Evolutionary conservation across 2,888 invertebrate species (phyloP), one percentile per base, ranked within the genome.

Genomic region (Diarsia rubi): DNA sequence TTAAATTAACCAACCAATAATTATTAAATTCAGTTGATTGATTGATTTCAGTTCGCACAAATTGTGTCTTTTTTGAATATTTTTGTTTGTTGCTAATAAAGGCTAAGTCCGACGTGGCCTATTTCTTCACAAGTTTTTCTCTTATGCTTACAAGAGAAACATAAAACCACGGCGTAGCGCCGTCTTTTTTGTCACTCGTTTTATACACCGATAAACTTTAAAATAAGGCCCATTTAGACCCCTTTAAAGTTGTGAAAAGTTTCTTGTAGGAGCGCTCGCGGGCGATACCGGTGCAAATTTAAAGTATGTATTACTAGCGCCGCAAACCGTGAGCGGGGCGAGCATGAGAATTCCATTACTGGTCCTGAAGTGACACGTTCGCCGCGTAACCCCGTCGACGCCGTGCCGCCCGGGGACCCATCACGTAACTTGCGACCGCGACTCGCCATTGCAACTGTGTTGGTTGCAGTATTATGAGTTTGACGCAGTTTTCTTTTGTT

Each of bases 331-430:
- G 92, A 93, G 91, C 90, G 92, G 82, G 87, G 91, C 90, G 94
- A 96, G 96, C 96, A 96, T 93, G 95, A 94, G 94, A 95, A 95
- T 94, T 95, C 95, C 96, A 96, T 96, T 96, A 96, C 93, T 92
- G 94, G 88, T 91, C 90, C 91, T 91, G 91, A 90, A 92, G 92
- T 92, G 93, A 94, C 93, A 92, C 92, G 93, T 89, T 92, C 90
- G 89, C 84, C 86, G 87, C 88, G 86, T 88, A 88, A 86, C 85
- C 88, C 71, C 87, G 84, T 82, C 85, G 85, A 84, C 83, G 86
- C 83, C 81, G 83, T 84, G 78, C 81, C 82, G 71, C 73, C 79
- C 71, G 76, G 71, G 71, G 82, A 78, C 68, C 66, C 82, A 85
- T 79, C 75, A 75, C 69, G 73, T 75, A 84, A 81, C 78, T 76